These are phyloP conservation scores for Hyles euphorbiae DNA, from an alignment of 1,140 invertebrate genomes.

Conservation along the genomic window DNA sequence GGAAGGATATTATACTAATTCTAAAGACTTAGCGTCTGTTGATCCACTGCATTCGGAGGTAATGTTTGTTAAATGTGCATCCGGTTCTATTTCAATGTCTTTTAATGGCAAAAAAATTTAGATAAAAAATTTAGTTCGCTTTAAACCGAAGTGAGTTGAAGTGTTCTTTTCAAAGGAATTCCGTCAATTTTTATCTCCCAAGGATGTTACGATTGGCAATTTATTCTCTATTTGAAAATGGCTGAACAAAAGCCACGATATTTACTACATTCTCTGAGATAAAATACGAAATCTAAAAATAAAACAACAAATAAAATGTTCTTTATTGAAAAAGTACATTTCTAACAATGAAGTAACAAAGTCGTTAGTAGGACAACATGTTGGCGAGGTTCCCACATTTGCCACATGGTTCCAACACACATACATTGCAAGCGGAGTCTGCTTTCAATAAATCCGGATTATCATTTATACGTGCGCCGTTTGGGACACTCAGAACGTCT, in stretches of 20 bases:
- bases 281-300: neutral
- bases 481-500: slow-evolving; percentile 32
- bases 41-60: slow-evolving; percentile 31
- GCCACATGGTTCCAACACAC: slow-evolving; percentile 65
- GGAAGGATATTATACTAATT: slow-evolving; percentile 46
- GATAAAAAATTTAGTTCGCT: neutral
- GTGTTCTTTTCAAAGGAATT: no score
- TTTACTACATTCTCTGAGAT: neutral
- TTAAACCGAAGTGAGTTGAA: no score
- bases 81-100: slow-evolving; percentile 43
- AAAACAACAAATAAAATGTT: slow-evolving; percentile 1
- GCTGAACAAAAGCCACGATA: no score
- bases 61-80: slow-evolving; percentile 48
- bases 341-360: slow-evolving; percentile 65
- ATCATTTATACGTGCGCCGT: slow-evolving; percentile 49
- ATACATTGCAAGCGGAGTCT: slow-evolving; percentile 38
- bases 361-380: slow-evolving; percentile 62
- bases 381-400: slow-evolving; percentile 73
- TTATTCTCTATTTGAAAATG: no score
- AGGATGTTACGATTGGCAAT: no score
- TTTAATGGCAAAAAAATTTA: slow-evolving; percentile 5
- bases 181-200: no score
- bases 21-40: slow-evolving; percentile 45
- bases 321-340: slow-evolving; percentile 10
- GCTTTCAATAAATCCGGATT: slow-evolving; percentile 71